phyloP scores from a whole-genome alignment of 2,888 invertebrate genomes.

The Seira sanloemensis region DNA sequence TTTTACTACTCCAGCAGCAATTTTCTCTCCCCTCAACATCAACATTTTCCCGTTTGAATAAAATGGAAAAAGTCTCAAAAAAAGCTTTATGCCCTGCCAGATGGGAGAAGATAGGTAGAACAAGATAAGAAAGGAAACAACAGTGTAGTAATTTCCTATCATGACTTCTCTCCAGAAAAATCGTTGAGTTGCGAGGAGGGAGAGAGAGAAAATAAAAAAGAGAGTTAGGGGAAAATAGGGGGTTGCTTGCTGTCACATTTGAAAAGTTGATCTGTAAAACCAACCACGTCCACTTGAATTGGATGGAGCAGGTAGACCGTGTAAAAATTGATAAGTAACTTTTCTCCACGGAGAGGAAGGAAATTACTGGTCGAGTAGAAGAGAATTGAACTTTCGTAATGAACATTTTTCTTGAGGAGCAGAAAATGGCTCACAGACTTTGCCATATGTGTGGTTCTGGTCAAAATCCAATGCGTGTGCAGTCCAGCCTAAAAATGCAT shows the following conservation, averaged over 20 bases:
- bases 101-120: not conserved
- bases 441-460: not conserved
- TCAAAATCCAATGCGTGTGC: not conserved
- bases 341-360: conserved; percentile 24
- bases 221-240: not conserved
- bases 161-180: not conserved
- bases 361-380: conserved; percentile 30
- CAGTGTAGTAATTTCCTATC: not conserved
- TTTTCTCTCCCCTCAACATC: not conserved
- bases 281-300: conserved; percentile 1
- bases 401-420: conserved; percentile 12
- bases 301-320: conserved; percentile 15
- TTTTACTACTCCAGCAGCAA: not conserved
- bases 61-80: not conserved
- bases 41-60: not conserved
- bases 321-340: conserved; percentile 46
- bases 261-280: conserved; percentile 4
- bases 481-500: not conserved
- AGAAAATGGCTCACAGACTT: not conserved
- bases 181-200: not conserved
- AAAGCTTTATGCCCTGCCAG: not conserved
- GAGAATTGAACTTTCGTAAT: conserved; percentile 48
- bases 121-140: not conserved
- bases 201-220: not conserved
- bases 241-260: not conserved